These are phyloP conservation scores for Prinia subflava DNA, from an alignment of 2,113 vertebrate genomes.

Conservation along the genomic window DNA sequence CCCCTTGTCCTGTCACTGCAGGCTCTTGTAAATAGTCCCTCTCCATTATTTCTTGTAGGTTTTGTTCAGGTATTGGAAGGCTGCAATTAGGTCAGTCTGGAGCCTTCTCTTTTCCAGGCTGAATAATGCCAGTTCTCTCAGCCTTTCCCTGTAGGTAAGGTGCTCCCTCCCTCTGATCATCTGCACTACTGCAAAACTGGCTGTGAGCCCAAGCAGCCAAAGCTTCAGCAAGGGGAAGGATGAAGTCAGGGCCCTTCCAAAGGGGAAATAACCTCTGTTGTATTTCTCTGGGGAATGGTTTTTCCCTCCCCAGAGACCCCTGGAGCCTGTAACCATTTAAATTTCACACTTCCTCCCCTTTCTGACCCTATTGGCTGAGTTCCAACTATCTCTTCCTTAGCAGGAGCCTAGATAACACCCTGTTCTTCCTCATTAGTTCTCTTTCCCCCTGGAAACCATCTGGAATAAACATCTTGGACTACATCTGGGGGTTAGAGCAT, in stretches of 20 bases:
- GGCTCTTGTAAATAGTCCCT: background rate
- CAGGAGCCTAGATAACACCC: too few species aligned
- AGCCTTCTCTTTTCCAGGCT: background rate
- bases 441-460: too few species aligned
- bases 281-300: too few species aligned
- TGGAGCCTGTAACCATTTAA: too few species aligned
- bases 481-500: too few species aligned
- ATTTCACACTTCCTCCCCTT: too few species aligned
- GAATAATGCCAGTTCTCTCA: background rate
- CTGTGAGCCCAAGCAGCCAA: background rate
- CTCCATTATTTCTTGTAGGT: background rate
- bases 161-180: background rate
- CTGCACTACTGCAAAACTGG: background rate
- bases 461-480: too few species aligned
- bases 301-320: too few species aligned
- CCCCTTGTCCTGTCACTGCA: background rate
- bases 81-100: background rate
- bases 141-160: background rate
- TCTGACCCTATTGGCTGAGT: too few species aligned
- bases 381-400: too few species aligned
- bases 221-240: background rate
- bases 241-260: background rate
- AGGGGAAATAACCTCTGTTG: background rate
- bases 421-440: too few species aligned
- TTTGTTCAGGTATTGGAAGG: background rate